Percentiles rank a stretch among this genome's conserved stretches.
These are phyloP conservation scores for Theropithecus gelada DNA, from an alignment of 2,113 vertebrate genomes.

Conservation along the genomic window DNA sequence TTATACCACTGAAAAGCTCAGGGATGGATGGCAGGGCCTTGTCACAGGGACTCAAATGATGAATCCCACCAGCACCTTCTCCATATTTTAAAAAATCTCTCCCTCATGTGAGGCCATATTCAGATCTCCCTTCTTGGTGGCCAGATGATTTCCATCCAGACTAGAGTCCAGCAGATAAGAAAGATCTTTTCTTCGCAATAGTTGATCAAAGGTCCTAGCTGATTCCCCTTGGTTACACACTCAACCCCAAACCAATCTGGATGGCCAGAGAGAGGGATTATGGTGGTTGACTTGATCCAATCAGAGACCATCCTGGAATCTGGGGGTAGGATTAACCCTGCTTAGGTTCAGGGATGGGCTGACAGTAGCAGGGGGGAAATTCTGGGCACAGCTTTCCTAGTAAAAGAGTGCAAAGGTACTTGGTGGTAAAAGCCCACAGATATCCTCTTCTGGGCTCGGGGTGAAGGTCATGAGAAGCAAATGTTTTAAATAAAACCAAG, in stretches of 20 bases:
- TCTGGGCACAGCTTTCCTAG: neutral
- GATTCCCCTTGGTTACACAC: neutral
- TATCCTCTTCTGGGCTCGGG: neutral
- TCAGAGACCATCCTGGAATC: neutral
- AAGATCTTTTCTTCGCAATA: neutral
- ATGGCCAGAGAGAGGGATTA: neutral
- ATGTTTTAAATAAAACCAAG: neutral
- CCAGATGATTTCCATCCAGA: neutral
- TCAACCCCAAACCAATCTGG: neutral
- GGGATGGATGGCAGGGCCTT: neutral
- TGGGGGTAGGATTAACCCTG: neutral
- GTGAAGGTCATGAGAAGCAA: neutral
- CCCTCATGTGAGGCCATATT: accelerated
- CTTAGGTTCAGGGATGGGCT: neutral
- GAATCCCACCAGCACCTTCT: neutral
- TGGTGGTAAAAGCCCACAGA: neutral
- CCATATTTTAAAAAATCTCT: neutral
- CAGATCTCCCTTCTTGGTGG: neutral
- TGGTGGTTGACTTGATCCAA: neutral
- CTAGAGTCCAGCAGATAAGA: neutral
- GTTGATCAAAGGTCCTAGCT: neutral
- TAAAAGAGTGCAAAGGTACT: neutral
- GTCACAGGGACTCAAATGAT: neutral
- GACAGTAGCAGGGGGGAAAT: neutral
- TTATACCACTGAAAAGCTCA: neutral